Base-by-base conservation (phyloP, 2,797 vertebrate genomes). In the Paratrypauchen microcephalus region DNA sequence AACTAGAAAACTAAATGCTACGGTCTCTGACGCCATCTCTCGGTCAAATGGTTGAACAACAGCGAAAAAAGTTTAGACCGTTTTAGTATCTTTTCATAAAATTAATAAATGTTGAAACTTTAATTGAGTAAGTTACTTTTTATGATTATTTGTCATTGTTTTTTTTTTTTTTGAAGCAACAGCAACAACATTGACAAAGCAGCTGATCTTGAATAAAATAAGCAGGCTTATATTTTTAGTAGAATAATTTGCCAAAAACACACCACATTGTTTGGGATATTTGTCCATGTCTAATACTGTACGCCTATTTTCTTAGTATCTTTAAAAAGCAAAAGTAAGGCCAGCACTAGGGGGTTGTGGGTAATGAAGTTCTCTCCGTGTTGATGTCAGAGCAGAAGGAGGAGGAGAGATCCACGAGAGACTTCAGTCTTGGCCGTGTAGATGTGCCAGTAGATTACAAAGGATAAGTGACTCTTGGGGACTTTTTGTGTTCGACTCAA, bases 381-480 rank as follows among this genome's bases (percentile, higher is more conserved):
- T 81, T 70, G 83, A 81, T 82, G 90, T 91, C 86, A 87, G 83
- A 80, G 86, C 86, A 87, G 84, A 81, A 84, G 89, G 86, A 85
- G 83, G 86, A 88, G 88, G 77, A 79, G 24, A 74, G 61, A 72
- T 79, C 61, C 77, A n/a, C n/a, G n/a, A 80, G 78, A 80, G 77
- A 57, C 81, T 64, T 73, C 6, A 24, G 64, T 77, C 77, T 77
- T 23, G 68, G 73, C 80, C 86, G 86, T 79, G 87, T 79, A 66
- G 68, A 78, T n/a, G 76, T 72, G 73, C 62, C 73, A 54, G 78
- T 15, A 50, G 47, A 7, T 67, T 71, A 76, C 4, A 68, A 75
- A 66, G 70, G 84, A 75, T 66, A 57, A 71, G 73, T 56, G 70
- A 72, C 21, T 64, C 71, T 24, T 74, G 55, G 65, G 65, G 77